Evolutionary conservation across 92 coral and sea anemone species (phyloP), one percentile per base, ranked within the genome.

Genomic region (Chrysogorgia sp.): DNA sequence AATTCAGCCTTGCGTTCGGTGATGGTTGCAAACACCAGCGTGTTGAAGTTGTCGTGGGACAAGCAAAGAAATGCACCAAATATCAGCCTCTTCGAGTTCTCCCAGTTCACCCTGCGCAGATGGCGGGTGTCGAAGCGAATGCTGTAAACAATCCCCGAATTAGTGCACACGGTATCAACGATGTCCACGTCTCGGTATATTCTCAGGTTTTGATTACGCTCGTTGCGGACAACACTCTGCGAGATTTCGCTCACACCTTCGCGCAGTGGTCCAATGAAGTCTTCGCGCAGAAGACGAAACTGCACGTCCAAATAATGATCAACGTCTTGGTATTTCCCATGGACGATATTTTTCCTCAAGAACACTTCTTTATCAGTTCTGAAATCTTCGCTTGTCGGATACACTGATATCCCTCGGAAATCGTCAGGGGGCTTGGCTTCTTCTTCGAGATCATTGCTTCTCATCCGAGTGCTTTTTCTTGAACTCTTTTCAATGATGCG

Each of bases 221-320:
- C 61, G 13, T 75, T 74, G 34, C 82, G 82, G 26, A 88, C 88
- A 29, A 77, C 68, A 8, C 86, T 70, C 60, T 59, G 66, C 19
- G 58, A 69, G 31, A 92, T 85, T 64, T 92, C 97, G 57, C 77
- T 80, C 31, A 92, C 91, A 41, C 97, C 97, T 22, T 86, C 90
- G 33, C 97, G 88, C 9, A 92, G 88, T 5, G 97, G 97, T 32
- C 90, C 85, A 20, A 92, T 85, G 64, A 92, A 92, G 35, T 92
- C 97, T 50, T 92, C 97, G 40, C 92, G 81, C 17, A 90, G 83
- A 8, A 92, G 83, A 28, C 96, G 90, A 76, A 90, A 92, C 78
- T 92, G 97, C 13, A 92, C 97, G 70, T 92, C 97, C 31, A 92
- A 82, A 48, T 92, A 92, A 61, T 92, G 90, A n/a, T 81, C 15